Base-by-base conservation (phyloP, 2,113 vertebrate genomes). In the Cathartes aura region DNA sequence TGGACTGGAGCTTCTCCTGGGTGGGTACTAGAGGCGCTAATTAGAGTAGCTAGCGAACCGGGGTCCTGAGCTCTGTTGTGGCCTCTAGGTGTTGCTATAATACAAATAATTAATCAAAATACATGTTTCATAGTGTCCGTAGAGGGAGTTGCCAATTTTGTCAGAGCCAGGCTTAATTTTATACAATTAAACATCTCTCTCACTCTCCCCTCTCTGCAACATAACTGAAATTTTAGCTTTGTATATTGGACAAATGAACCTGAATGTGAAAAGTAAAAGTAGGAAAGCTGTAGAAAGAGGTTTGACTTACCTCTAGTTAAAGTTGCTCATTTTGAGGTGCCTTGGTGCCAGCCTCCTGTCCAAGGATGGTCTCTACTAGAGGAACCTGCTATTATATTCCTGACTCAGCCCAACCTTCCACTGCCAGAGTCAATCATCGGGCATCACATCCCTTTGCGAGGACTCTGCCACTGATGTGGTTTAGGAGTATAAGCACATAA, bases 81-180 rank as follows among this genome's bases (percentile, higher is more conserved):
- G 96, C 96, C 96, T 97, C 95, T 97, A 97, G 96, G 94, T 97
- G 93, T 80, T 97, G 95, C 96, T 97, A 34, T 95, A 97, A 92
- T 96, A 96, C 95, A 97, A 96, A 95, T 83, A 93, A 96, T 96
- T 96, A 93, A 90, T 93, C 93, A 95, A 91, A 96, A 85, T 24
- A 24, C 15, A 40, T 15, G 45, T 73, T 89, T 55, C 56, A 42
- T 50, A 36, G 64, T 34, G 18, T 78, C 76, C 86, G 24, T 12
- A 32, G 78, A 87, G 73, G 48, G 53, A 79, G 48, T 70, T 91
- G 89, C 34, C 52, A 82, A 40, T 92, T 89, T 90, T 87, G 18
- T 27, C 29, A 93, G 59, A 93, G 43, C 7, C 72, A 47, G 20
- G 56, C 67, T 59, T 67, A 30, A 84, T 90, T 60, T 79, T 62